phyloP scores from a whole-genome alignment of 2,797 vertebrate genomes.

The Chloroceryle inda region DNA sequence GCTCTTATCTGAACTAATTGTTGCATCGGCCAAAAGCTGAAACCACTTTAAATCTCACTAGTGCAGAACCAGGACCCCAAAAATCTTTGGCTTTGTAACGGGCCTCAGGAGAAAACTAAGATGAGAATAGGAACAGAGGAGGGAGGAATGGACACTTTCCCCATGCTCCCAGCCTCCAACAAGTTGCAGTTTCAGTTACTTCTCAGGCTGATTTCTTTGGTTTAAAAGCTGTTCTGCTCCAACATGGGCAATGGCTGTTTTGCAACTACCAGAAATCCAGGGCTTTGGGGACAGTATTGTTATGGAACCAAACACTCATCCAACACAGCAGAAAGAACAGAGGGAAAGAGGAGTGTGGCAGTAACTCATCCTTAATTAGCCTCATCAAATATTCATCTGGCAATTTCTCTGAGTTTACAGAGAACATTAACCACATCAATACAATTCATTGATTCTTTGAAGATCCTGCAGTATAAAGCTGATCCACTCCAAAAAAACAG shows the following conservation, averaged over 20 bases:
- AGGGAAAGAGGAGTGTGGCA: not conserved
- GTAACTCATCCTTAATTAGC: not conserved
- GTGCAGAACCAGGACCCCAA: not conserved
- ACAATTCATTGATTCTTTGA: not conserved
- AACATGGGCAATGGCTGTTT: not conserved
- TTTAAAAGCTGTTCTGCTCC: not conserved
- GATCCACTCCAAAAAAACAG: not conserved
- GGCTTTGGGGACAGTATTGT: not conserved
- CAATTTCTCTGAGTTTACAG: not conserved
- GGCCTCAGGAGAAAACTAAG: not conserved
- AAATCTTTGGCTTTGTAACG: not conserved
- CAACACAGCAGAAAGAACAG: not conserved
- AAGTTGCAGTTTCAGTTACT: not conserved
- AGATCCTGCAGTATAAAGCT: not conserved
- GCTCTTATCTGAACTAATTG: not conserved
- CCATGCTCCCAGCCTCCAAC: not conserved
- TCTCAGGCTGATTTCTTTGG: not conserved
- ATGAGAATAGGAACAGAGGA: not conserved
- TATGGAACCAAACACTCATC: not conserved
- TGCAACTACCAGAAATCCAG: not conserved
- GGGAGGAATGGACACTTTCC: fast-evolving
- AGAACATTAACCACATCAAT: not conserved
- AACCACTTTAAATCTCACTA: not conserved
- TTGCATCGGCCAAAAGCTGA: not conserved
- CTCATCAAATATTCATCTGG: not conserved